Percentiles rank a stretch among this genome's conserved stretches.
Evolutionary conservation across 2,797 vertebrate species (phyloP).

Genomic region (Halcyon badia): DNA sequence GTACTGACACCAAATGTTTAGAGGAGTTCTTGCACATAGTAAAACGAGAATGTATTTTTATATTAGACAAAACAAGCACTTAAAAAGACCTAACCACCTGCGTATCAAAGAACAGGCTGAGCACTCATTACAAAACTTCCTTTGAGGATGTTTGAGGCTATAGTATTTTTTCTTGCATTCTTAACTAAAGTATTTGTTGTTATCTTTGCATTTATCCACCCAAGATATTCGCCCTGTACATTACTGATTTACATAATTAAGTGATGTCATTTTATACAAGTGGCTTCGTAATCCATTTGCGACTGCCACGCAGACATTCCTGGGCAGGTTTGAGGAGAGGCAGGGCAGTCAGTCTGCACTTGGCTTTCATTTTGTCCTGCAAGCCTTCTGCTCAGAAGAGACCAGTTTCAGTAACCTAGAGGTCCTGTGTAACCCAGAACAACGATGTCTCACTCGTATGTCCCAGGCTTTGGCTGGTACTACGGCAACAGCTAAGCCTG

Average conservation of each 20-base stretch:
- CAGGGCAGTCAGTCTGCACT: neutral
- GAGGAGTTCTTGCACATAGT: neutral
- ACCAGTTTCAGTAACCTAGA: neutral
- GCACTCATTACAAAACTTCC: neutral
- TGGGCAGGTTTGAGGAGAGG: neutral
- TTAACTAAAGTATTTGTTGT: neutral
- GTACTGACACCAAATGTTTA: constrained; percentile 52
- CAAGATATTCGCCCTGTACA: neutral
- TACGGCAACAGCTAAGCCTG: constrained; percentile 54
- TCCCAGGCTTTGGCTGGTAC: constrained; percentile 49
- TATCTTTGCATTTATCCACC: neutral
- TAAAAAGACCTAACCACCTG: neutral
- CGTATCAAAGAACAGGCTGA: neutral
- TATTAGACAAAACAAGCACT: neutral
- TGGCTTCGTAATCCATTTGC: neutral
- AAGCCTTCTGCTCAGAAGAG: neutral
- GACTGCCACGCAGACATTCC: neutral
- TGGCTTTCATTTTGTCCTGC: neutral
- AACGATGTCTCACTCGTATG: neutral
- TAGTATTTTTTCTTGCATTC: neutral
- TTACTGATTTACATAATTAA: neutral
- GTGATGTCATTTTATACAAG: neutral
- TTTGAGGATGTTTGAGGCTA: fast-evolving
- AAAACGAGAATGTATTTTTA: neutral
- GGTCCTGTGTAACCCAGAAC: constrained; percentile 26